Percentiles rank a stretch among this genome's conserved stretches.
Evolutionary conservation across 2,888 invertebrate species (phyloP).

Genomic region (Bedellia somnulentella): DNA sequence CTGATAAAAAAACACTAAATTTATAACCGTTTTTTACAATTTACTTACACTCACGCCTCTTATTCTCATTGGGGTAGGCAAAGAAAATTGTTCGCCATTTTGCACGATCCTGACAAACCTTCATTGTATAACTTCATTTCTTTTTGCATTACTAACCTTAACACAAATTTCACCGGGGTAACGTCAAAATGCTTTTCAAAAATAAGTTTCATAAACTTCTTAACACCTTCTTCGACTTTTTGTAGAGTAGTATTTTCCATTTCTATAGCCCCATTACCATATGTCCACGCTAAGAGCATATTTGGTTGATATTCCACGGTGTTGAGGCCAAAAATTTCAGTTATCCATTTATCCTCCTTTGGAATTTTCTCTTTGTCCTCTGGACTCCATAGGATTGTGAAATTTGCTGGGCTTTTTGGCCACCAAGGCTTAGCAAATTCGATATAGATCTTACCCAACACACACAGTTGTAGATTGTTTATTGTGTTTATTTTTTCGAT

Average conservation of each 20-base stretch:
- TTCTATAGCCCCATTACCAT: slow-evolving; percentile 61
- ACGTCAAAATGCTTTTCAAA: slow-evolving; percentile 50
- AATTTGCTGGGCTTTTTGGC: slow-evolving; percentile 43
- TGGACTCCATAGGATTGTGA: slow-evolving; percentile 60
- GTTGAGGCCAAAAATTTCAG: slow-evolving; percentile 63
- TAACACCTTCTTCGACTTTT: slow-evolving; percentile 54
- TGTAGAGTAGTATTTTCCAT: slow-evolving; percentile 62
- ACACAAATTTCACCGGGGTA: slow-evolving; percentile 47
- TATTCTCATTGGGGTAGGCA: no score
- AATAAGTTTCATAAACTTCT: slow-evolving; percentile 54
- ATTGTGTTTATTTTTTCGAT: slow-evolving; percentile 57
- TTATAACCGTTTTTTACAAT: no score
- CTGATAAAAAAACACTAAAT: no score
- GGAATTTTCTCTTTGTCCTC: slow-evolving; percentile 49
- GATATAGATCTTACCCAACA: slow-evolving; percentile 70
- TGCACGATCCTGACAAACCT: no score
- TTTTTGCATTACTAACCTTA: slow-evolving; percentile 59
- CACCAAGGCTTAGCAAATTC: slow-evolving; percentile 70
- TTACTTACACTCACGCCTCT: no score
- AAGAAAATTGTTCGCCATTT: no score
- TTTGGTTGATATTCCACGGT: slow-evolving; percentile 63
- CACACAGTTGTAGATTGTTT: slow-evolving; percentile 64
- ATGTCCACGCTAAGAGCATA: slow-evolving; percentile 67
- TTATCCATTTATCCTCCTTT: slow-evolving; percentile 57
- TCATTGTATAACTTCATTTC: no score